Percentiles rank a stretch among this genome's conserved stretches.
Conservation (phyloP, 2,113 vertebrate genomes). For the Cyanocitta stelleri region DNA sequence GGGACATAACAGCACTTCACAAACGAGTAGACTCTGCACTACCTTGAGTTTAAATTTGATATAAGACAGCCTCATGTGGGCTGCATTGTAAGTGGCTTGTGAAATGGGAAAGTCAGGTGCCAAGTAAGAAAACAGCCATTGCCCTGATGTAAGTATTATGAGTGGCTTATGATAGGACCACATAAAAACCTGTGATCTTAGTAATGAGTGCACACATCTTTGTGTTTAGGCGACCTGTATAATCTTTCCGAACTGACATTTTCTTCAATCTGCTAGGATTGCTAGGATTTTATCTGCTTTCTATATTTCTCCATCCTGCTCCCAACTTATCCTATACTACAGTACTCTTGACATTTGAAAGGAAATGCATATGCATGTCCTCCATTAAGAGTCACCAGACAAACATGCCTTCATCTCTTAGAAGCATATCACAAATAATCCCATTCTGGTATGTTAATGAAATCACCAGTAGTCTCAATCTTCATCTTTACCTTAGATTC, state of each 20-base stretch:
- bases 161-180: not conserved
- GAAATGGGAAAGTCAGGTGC: not conserved
- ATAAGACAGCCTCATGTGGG: not conserved
- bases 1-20: not conserved
- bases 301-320: not conserved
- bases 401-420: not conserved
- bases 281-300: not conserved
- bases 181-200: not conserved
- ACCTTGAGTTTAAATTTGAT: not conserved
- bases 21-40: not conserved
- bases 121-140: not conserved
- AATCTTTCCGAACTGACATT: not conserved
- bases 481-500: not conserved
- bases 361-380: not conserved
- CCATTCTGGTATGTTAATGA: constrained; percentile 33
- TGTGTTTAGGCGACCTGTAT: not conserved
- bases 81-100: not conserved
- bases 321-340: not conserved
- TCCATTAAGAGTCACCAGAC: constrained; percentile 8
- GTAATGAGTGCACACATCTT: not conserved
- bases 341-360: not conserved
- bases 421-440: constrained; percentile 30
- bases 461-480: not conserved
- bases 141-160: not conserved
- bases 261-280: not conserved